Percentiles rank a stretch among this genome's conserved stretches.
Conservation (phyloP, 2,113 vertebrate species). For the Sus scrofa region DNA sequence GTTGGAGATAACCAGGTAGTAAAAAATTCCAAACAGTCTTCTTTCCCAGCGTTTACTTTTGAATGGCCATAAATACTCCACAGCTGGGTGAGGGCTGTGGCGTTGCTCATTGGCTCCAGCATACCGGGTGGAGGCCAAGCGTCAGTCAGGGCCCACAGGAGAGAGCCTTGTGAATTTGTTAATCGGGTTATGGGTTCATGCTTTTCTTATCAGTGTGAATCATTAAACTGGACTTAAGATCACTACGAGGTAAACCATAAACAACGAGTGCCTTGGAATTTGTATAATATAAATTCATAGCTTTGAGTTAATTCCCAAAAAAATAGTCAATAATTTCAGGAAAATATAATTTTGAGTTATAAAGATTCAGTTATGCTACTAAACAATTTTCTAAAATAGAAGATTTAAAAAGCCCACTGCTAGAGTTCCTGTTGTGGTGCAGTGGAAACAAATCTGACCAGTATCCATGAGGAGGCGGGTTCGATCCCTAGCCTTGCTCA, state of each 20-base stretch:
- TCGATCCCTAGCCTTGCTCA: too few species aligned
- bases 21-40: background rate
- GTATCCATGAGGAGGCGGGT: too few species aligned
- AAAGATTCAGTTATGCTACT: background rate
- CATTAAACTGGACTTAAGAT: background rate
- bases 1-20: background rate
- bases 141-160: background rate
- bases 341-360: background rate
- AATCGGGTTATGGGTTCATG: background rate
- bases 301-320: background rate
- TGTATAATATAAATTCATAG: background rate
- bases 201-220: background rate
- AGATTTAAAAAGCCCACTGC: background rate
- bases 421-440: too few species aligned
- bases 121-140: background rate
- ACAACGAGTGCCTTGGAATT: background rate
- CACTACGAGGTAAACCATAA: background rate
- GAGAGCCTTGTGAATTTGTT: background rate
- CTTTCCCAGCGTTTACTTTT: background rate
- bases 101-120: background rate
- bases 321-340: background rate
- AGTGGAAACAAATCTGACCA: too few species aligned
- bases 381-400: background rate
- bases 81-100: background rate
- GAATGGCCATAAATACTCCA: background rate